Conservation (phyloP, 2,113 vertebrate genomes). For the Ictidomys tridecemlineatus region DNA sequence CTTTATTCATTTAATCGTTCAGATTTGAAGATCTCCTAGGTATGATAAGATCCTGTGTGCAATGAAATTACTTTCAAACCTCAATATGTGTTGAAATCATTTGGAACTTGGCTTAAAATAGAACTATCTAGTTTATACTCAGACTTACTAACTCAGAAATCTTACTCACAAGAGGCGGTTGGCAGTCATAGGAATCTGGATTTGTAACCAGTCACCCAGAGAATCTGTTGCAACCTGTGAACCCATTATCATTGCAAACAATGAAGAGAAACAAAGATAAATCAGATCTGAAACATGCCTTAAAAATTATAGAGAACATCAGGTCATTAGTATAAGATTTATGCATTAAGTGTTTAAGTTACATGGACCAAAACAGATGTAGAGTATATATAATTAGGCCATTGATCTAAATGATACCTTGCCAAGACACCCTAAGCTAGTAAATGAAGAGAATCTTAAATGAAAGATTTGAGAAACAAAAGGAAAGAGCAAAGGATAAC, state of each 20-base stretch:
- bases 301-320: background rate
- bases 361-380: background rate
- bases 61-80: constrained; percentile 10
- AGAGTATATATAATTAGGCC: background rate
- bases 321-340: background rate
- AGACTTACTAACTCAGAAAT: background rate
- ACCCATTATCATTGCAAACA: background rate
- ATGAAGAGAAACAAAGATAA: background rate
- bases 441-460: constrained; percentile 22
- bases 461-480: background rate
- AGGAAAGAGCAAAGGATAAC: background rate
- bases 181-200: background rate
- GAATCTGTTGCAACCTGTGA: background rate
- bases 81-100: constrained; percentile 3
- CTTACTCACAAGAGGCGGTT: background rate
- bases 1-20: background rate
- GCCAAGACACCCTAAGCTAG: background rate
- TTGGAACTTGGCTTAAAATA: constrained; percentile 26
- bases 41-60: background rate
- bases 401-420: background rate
- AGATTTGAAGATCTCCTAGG: constrained; percentile 15
- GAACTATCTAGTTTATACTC: background rate
- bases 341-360: background rate
- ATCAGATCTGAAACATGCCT: background rate
- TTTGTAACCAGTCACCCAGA: background rate